These are phyloP conservation scores for Meandrusa payeni DNA, from an alignment of 2,888 invertebrate genomes.

Conservation along the genomic window DNA sequence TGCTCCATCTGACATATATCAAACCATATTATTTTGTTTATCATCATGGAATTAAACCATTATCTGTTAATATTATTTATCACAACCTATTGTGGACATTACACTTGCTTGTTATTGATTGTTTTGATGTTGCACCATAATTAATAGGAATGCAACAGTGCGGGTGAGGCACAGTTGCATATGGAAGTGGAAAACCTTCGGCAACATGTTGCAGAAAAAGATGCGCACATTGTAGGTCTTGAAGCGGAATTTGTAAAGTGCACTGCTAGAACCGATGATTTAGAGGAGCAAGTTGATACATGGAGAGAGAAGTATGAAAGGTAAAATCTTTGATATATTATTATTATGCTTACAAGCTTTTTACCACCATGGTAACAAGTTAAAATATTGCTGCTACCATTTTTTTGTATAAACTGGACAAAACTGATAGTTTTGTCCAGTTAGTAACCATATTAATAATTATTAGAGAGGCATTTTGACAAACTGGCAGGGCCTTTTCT, in stretches of 20 bases:
- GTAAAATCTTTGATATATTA: constrained; percentile 57
- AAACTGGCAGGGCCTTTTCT: no score
- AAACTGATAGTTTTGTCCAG: no score
- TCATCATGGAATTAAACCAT: constrained; percentile 15
- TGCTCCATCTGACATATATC: constrained; percentile 28
- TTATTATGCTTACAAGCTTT: no score
- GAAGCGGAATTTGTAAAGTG: constrained; percentile 92
- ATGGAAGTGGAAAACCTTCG: constrained; percentile 93
- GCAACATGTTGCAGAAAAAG: constrained; percentile 89
- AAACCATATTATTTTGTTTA: constrained; percentile 18
- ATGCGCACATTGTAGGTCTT: constrained; percentile 91
- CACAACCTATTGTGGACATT: constrained; percentile 22
- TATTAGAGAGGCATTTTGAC: no score
- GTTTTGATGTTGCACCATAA: constrained; percentile 54
- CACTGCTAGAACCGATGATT: constrained; percentile 87
- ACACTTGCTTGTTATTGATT: constrained; percentile 45
- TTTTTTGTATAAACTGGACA: no score
- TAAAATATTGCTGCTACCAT: no score
- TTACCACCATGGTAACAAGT: no score
- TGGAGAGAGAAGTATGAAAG: constrained; percentile 97
- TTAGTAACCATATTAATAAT: no score
- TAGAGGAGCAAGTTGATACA: constrained; percentile 90
- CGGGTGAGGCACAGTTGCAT: constrained; percentile 84
- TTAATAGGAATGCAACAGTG: constrained; percentile 68
- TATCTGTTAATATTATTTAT: constrained; percentile 16